phyloP scores from a whole-genome alignment of 1,140 invertebrate species.

The Mylabris phalerata region DNA sequence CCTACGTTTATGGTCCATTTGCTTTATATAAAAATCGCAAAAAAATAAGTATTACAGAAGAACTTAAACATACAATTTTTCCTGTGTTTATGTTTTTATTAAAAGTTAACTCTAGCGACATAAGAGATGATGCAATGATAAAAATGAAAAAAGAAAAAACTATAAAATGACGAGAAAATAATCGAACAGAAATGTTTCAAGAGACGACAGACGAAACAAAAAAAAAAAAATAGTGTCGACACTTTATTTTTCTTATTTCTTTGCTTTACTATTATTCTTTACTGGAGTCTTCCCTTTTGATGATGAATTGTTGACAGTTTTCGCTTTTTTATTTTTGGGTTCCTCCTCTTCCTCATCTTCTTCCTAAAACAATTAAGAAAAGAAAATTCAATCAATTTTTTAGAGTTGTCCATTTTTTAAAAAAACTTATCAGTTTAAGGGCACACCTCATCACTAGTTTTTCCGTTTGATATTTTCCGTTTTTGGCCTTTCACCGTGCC shows the following conservation, averaged over 20 bases:
- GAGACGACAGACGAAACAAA: not conserved
- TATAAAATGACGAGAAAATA: conserved; percentile 1
- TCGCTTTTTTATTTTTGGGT: conserved; percentile 57
- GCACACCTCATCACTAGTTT: conserved; percentile 20
- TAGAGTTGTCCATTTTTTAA: not conserved
- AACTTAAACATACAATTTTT: conserved; percentile 10
- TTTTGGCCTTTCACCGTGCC: conserved; percentile 22
- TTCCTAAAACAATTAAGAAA: conserved; percentile 39
- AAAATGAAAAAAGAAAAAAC: conserved; percentile 6
- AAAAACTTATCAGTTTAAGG: not conserved
- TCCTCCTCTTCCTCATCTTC: conserved; percentile 59
- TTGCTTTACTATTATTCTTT: conserved; percentile 46
- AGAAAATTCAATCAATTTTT: conserved; percentile 1
- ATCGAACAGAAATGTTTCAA: conserved; percentile 7
- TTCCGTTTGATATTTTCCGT: conserved; percentile 26
- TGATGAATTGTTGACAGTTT: conserved; percentile 53
- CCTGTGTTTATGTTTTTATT: conserved; percentile 4
- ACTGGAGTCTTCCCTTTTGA: conserved; percentile 45
- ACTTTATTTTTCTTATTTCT: conserved; percentile 27
- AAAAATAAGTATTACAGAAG: conserved; percentile 6
- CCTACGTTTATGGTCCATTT: conserved; percentile 12
- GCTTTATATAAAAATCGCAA: conserved; percentile 10
- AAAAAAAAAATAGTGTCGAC: conserved; percentile 3
- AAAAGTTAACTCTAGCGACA: conserved; percentile 6
- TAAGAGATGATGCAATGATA: conserved; percentile 6